Percentiles rank a stretch among this genome's conserved stretches.
These are phyloP conservation scores for Microcebus lehilahytsara DNA, from an alignment of 2,113 vertebrate genomes.

Conservation along the genomic window DNA sequence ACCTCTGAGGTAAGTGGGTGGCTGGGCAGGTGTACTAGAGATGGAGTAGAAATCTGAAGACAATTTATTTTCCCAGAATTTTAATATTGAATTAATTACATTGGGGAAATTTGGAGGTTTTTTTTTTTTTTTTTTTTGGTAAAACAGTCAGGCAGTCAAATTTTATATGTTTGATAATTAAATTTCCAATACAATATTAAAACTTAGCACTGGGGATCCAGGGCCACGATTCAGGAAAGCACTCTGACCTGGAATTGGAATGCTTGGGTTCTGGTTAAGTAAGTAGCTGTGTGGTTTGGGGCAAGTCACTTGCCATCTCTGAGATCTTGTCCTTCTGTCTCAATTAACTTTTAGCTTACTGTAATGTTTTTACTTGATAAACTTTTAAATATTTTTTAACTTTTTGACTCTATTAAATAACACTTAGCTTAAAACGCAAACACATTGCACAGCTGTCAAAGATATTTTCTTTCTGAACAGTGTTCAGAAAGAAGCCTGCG, in stretches of 20 bases:
- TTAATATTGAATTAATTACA: constrained; percentile 50
- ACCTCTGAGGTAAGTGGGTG: background rate
- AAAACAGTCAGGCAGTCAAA: constrained; percentile 2
- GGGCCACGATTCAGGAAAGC: background rate
- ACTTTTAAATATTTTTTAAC: background rate
- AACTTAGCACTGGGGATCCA: background rate
- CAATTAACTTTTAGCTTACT: background rate
- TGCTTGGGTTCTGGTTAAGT: background rate
- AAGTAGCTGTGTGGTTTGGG: background rate
- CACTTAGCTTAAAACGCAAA: background rate
- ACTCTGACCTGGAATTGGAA: background rate
- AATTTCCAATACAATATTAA: background rate
- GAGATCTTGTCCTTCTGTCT: background rate
- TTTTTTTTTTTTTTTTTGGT: background rate
- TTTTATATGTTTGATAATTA: constrained; percentile 2
- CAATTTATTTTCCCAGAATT: constrained; percentile 1
- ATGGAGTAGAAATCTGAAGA: background rate
- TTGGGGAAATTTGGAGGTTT: background rate
- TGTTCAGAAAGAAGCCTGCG: too few species aligned
- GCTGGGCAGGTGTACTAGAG: background rate
- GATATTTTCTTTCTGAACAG: background rate
- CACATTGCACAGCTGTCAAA: background rate
- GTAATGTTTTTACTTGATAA: background rate
- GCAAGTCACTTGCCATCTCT: background rate
- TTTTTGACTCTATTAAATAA: background rate